Evolutionary conservation across 2,888 invertebrate genomes (phyloP).

Genomic region (Asteroscopus sphinx): DNA sequence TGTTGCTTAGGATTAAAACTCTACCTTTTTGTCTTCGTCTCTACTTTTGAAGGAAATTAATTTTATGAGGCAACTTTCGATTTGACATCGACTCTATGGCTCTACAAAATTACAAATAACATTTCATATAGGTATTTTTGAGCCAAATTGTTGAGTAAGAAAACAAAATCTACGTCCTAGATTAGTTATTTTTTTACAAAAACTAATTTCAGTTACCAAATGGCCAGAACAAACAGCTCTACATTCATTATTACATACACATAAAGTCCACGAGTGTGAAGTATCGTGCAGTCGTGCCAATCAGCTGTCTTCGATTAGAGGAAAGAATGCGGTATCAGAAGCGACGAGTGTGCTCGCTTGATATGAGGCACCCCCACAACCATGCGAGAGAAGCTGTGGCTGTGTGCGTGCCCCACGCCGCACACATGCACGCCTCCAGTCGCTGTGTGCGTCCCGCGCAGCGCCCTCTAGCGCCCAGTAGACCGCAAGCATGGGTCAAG

Average conservation of each 20-base stretch:
- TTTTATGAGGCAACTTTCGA: background rate
- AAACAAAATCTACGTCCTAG: slow-evolving; percentile 7
- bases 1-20: slow-evolving; percentile 3
- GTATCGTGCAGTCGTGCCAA: slow-evolving; percentile 69
- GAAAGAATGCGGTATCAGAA: slow-evolving; percentile 69
- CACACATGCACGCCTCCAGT: slow-evolving; percentile 65
- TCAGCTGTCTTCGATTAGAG: slow-evolving; percentile 71
- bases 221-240: slow-evolving; percentile 33
- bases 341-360: slow-evolving; percentile 68
- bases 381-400: slow-evolving; percentile 33
- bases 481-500: slow-evolving; percentile 77
- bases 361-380: slow-evolving; percentile 72
- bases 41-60: background rate
- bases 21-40: background rate
- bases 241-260: slow-evolving; percentile 48
- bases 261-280: slow-evolving; percentile 52
- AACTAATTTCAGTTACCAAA: slow-evolving; percentile 35
- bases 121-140: background rate
- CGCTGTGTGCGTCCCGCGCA: slow-evolving; percentile 69
- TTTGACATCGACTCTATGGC: background rate
- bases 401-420: slow-evolving; percentile 71
- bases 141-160: background rate
- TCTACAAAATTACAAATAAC: background rate
- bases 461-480: slow-evolving; percentile 83
- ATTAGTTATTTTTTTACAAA: slow-evolving; percentile 34